Evolutionary conservation across 2,797 vertebrate genomes (phyloP), one percentile per base, ranked within the genome.

Genomic region (Hoplostethus atlanticus): DNA sequence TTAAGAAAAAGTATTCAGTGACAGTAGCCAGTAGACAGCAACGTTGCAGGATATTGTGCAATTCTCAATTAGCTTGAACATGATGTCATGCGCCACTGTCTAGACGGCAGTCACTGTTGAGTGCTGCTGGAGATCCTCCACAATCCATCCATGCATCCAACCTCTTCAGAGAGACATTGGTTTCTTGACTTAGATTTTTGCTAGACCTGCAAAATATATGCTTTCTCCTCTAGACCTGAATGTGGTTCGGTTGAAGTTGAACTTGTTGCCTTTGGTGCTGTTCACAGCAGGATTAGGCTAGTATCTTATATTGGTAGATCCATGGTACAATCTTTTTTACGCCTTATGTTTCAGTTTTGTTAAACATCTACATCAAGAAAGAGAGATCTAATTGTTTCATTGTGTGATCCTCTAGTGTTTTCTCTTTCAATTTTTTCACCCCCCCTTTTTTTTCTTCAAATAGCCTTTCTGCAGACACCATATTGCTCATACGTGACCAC

Each of bases 401-500:
- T 28, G 28, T 28, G 28, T 28, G 28, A 28, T 28, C 28, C 3
- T 71, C 34, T 2, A 36, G 6, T 8, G 34, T 6, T 36, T 36
- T 36, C 38, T 73, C 58, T 57, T 79, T 71, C 80, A 4, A 60
- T 54, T 77, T 76, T 28, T 79, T 65, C 68, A 62, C 51, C 51
- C 60, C 42, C 58, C 67, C 57, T 78, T 74, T 62, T 25, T 28
- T 28, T 28, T 28, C 28, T 28, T 28, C 28, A 31, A 81, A 85
- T 83, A 76, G 62, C 67, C 72, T 72, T 73, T 70, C 59, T 30
- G 76, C 68, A 84, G 76, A 82, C 73, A 46, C 76, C 77, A 83
- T 87, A 89, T 92, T 82, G 79, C 88, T 90, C 80, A 76, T 74
- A 84, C 79, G 80, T 89, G 84, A 93, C 87, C 89, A 83, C 86